These are phyloP conservation scores for Philhelius pedissequus DNA, from an alignment of 2,888 invertebrate species.

Conservation along the genomic window DNA sequence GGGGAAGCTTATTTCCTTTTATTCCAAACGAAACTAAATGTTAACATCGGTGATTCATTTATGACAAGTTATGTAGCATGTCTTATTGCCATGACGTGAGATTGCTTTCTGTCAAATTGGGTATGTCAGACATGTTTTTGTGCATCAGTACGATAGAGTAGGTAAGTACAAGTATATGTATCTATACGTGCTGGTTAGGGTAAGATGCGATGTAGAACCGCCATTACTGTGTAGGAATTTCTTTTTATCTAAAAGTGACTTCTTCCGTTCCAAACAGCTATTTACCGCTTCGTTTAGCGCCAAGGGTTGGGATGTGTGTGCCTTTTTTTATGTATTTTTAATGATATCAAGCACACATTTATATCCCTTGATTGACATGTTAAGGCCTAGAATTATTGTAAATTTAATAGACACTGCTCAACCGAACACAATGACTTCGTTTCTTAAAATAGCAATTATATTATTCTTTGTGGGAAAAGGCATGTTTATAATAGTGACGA, in stretches of 20 bases:
- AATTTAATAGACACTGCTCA: constrained; percentile 26
- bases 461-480: background rate
- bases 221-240: constrained; percentile 29
- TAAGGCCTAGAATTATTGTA: constrained; percentile 27
- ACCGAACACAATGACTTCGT: constrained; percentile 8
- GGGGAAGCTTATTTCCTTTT: constrained; percentile 17
- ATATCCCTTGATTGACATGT: constrained; percentile 63
- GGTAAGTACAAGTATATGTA: background rate
- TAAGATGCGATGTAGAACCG: constrained; percentile 10
- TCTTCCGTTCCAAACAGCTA: constrained; percentile 45
- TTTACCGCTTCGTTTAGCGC: constrained; percentile 15
- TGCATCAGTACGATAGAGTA: background rate
- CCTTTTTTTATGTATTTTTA: constrained; percentile 7
- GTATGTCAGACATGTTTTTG: constrained; percentile 19
- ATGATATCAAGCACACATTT: background rate
- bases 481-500: background rate
- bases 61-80: constrained; percentile 61
- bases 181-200: background rate
- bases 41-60: constrained; percentile 62
- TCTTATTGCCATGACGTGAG: constrained; percentile 59
- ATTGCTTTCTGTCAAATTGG: constrained; percentile 64
- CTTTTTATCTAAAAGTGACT: constrained; percentile 49
- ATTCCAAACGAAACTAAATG: background rate
- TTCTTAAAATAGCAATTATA: constrained; percentile 22
- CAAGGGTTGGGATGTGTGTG: background rate